These are phyloP conservation scores for Caenorhabditis sp. DNA, from an alignment of 2,888 invertebrate species.

Conservation along the genomic window DNA sequence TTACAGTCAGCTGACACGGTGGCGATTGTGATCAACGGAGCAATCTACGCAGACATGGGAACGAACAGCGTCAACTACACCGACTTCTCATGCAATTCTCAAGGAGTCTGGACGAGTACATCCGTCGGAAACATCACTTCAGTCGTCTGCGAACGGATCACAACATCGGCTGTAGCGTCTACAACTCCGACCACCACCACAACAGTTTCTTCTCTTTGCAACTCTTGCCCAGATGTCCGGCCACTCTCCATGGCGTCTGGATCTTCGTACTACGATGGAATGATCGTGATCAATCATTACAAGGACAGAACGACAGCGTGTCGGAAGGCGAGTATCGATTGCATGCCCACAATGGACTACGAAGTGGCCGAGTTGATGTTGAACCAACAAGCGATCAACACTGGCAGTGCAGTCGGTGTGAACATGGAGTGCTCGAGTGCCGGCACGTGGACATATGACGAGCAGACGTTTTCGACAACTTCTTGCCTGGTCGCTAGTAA, in stretches of 20 bases:
- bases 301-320: slow-evolving; percentile 34
- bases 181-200: slow-evolving; percentile 15
- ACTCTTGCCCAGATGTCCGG: slow-evolving; percentile 33
- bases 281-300: slow-evolving; percentile 59
- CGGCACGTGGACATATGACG: slow-evolving; percentile 38
- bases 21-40: slow-evolving; percentile 21
- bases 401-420: slow-evolving; percentile 15
- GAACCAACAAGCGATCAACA: slow-evolving; percentile 8
- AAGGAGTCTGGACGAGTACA: slow-evolving; percentile 43
- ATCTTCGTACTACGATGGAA: slow-evolving; percentile 53
- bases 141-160: no score
- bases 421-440: slow-evolving; percentile 23
- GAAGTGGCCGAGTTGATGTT: slow-evolving; percentile 34
- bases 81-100: slow-evolving; percentile 43
- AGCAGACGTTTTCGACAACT: slow-evolving; percentile 1
- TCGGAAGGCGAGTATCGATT: slow-evolving; percentile 35
- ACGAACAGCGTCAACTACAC: slow-evolving; percentile 1
- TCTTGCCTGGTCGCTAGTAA: slow-evolving; percentile 44
- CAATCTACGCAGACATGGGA: neutral
- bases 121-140: slow-evolving; percentile 13
- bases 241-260: slow-evolving; percentile 9
- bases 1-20: neutral
- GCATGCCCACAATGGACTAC: slow-evolving; percentile 43
- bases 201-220: slow-evolving; percentile 16
- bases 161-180: neutral